These are phyloP conservation scores for Masnerella sp. DNA, from an alignment of 2,888 invertebrate genomes.

Conservation along the genomic window DNA sequence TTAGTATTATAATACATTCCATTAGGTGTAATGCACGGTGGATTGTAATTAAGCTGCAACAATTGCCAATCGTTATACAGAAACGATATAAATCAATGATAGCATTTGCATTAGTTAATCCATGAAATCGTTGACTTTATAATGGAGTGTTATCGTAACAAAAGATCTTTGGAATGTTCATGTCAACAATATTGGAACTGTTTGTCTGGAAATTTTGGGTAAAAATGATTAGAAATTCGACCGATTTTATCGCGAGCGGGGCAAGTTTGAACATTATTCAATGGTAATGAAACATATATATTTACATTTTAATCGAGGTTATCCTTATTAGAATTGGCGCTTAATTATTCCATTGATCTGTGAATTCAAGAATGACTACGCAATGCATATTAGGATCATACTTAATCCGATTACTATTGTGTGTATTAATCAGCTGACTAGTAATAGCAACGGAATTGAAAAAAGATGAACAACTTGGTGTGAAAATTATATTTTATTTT, in stretches of 20 bases:
- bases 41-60: conserved; percentile 32
- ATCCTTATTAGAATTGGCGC: conserved; percentile 28
- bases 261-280: too few species aligned
- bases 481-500: too few species aligned
- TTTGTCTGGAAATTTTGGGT: too few species aligned
- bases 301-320: conserved; percentile 24
- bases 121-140: conserved; percentile 31
- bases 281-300: too few species aligned
- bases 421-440: conserved; percentile 20
- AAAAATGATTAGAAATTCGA: too few species aligned
- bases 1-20: conserved; percentile 42
- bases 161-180: conserved; percentile 11
- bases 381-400: conserved; percentile 12
- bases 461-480: too few species aligned
- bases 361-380: conserved; percentile 24
- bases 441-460: too few species aligned
- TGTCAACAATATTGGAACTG: conserved; percentile 2
- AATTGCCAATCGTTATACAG: conserved; percentile 31
- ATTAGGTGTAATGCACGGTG: conserved; percentile 19
- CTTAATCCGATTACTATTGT: conserved; percentile 16
- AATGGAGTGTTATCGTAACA: conserved; percentile 14
- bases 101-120: conserved; percentile 37
- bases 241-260: too few species aligned
- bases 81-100: conserved; percentile 19
- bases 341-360: conserved; percentile 37